Evolutionary conservation across 2,797 vertebrate species (phyloP), one percentile per base, ranked within the genome.

Genomic region (Macrochelys suwanniensis): DNA sequence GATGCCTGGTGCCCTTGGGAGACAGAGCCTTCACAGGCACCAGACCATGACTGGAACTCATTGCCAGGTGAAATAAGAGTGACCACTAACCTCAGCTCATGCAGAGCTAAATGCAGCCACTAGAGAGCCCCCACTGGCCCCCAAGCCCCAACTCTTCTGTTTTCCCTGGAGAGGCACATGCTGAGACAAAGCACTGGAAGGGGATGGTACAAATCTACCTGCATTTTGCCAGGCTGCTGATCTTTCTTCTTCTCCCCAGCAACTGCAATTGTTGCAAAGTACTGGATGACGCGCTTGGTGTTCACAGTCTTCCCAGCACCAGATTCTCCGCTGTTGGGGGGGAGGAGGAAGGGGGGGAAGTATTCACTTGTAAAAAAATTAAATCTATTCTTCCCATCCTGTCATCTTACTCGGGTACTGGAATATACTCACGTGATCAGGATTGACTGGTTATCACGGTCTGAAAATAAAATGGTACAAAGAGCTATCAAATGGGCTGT

Each of bases 271-370:
- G 31, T 61, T 61, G 59, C 57, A 59, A 59, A 59, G 28, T 59
- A 59, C 28, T 31, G 57, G 57, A 99, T 99, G 98, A 99, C 98
- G 96, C 98, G 98, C 82, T 99, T 99, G 77, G 99, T 99, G 97
- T 99, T 99, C 84, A 99, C 99, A 8, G 99, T 99, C 97, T 99
- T 99, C 80, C 99, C 99, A 15, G 99, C 99, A 91, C 99, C 99
- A 2, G 99, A 99, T 98, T 99, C 99, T 98, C 99, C 98, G 0
- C 99, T 99, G 91, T 82, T 31, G 45, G 74, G 92, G 89, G 53
- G 81, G n/a, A n/a, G n/a, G n/a, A n/a, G n/a, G n/a, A n/a, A n/a
- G n/a, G n/a, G 92, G 96, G 28, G 7, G 74, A 89, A 94, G 28
- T 68, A 51, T 7, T 23, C 37, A 90, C 57, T 59, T 85, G 37